Percentiles rank a stretch among this genome's conserved stretches.
phyloP scores from a whole-genome alignment of 2,113 vertebrate genomes.

The Crotalus helleri region DNA sequence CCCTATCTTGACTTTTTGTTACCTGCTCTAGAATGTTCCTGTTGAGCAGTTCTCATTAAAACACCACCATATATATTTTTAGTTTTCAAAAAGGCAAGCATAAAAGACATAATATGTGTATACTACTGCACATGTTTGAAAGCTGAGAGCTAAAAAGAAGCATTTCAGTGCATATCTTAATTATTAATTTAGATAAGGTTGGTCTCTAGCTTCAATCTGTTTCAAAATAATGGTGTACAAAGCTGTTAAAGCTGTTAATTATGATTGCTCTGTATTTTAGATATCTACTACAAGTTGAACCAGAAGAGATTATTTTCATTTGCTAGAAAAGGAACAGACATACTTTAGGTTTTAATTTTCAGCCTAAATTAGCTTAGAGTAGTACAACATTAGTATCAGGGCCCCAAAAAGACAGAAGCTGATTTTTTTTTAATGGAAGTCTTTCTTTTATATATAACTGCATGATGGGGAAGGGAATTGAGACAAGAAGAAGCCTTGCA shows the following conservation, averaged over 20 bases:
- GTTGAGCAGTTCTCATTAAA: neutral
- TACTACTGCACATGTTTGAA: neutral
- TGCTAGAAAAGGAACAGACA: neutral
- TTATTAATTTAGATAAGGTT: neutral
- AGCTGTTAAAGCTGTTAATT: neutral
- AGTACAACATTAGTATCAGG: neutral
- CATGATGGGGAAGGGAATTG: neutral
- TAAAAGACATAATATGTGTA: neutral
- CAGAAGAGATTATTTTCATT: neutral
- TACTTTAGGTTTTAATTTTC: neutral
- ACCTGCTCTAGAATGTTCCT: neutral
- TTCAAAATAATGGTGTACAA: neutral
- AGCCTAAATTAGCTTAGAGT: neutral
- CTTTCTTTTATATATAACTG: neutral
- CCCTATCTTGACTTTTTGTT: neutral
- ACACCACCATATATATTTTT: neutral
- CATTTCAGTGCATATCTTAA: neutral
- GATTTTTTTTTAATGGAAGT: neutral
- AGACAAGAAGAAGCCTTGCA: neutral
- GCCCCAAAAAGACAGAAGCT: neutral
- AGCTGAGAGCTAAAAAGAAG: neutral
- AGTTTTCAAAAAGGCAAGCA: neutral
- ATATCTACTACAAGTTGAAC: neutral
- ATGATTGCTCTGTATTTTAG: neutral
- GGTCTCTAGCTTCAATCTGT: neutral